These are phyloP conservation scores for Acrobasis suavella DNA, from an alignment of 2,888 invertebrate genomes.

Conservation along the genomic window DNA sequence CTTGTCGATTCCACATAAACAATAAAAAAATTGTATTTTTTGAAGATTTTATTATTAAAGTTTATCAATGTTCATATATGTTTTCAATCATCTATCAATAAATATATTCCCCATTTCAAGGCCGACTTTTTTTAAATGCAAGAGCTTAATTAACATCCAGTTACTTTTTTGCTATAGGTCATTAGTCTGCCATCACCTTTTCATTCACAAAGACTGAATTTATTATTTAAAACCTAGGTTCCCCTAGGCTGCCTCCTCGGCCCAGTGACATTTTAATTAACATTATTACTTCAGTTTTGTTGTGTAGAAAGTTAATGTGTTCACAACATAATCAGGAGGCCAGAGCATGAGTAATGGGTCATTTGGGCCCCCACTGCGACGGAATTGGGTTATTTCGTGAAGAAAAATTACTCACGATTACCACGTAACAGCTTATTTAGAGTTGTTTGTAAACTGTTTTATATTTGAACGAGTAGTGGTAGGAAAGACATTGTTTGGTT, in stretches of 20 bases:
- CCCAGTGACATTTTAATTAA: constrained; percentile 19
- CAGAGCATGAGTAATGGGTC: constrained; percentile 43
- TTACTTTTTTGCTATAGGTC: too few relatives aligned
- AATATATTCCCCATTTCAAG: too few relatives aligned
- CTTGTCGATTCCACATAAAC: too few relatives aligned
- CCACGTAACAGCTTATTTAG: constrained; percentile 29
- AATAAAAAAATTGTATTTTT: too few relatives aligned
- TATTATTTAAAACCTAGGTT: constrained; percentile 9
- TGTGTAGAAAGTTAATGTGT: constrained; percentile 22
- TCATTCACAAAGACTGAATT: neutral
- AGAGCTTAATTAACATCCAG: too few relatives aligned
- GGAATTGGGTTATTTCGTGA: constrained; percentile 44
- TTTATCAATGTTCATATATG: too few relatives aligned
- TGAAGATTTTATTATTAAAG: too few relatives aligned
- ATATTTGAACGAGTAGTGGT: constrained; percentile 12
- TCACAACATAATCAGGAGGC: constrained; percentile 30
- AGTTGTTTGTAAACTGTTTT: constrained; percentile 22
- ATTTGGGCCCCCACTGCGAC: constrained; percentile 35
- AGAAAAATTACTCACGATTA: constrained; percentile 37
- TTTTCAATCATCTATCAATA: too few relatives aligned
- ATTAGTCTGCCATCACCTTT: neutral
- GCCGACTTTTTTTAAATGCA: too few relatives aligned
- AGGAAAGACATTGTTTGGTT: neutral
- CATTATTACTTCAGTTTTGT: constrained; percentile 13
- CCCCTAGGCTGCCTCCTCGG: constrained; percentile 12